Evolutionary conservation across 64 coral and sea anemone genomes (phyloP), one percentile per base, ranked within the genome.

Genomic region (Actinia equina): DNA sequence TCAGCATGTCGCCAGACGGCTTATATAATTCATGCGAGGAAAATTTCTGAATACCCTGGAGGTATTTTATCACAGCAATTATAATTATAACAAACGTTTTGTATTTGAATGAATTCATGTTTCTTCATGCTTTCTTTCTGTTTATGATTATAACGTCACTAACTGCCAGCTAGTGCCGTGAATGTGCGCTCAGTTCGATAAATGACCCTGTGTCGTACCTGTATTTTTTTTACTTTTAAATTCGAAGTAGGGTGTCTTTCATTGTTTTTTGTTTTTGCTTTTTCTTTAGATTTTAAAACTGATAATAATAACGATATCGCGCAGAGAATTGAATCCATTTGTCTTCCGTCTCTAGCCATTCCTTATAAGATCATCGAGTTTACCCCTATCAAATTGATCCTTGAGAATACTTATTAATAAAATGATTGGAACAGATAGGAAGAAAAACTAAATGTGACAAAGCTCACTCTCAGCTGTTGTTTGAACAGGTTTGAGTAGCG

Each of bases 381-480:
- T 65, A 65, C 26, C 69, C 30, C 26, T 18, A 74, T 11, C 69
- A 74, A 74, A 74, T 74, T 11, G 26, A 74, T 74, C 3, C 69
- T 13, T 14, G 26, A 74, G 11, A 15, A 37, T 42, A 37, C 25
- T 74, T 14, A 74, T n/a, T n/a, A n/a, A n/a, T n/a, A n/a, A n/a
- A n/a, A 74, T 30, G 23, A 74, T 30, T 30, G 11, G 13, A 30
- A 37, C 3, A 74, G 10, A 74, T 41, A 14, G 3, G 7, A 13
- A 4, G 12, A 14, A 74, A 74, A 42, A 30, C 23, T 30, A 74
- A 74, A 1, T 30, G 69, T 74, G 69, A 74, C 26, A 74, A 74
- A 74, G 69, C 69, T 30, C 69, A 74, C 26, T n/a, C 37, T 13
- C 69, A 74, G 69, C 69, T 74, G 69, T 74, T 74, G 26, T 74